A percentile compares a stretch with the other conserved stretches of the same genome.
phyloP scores from a whole-genome alignment of 64 coral and sea anemone genomes.

The Acropora yongei region DNA sequence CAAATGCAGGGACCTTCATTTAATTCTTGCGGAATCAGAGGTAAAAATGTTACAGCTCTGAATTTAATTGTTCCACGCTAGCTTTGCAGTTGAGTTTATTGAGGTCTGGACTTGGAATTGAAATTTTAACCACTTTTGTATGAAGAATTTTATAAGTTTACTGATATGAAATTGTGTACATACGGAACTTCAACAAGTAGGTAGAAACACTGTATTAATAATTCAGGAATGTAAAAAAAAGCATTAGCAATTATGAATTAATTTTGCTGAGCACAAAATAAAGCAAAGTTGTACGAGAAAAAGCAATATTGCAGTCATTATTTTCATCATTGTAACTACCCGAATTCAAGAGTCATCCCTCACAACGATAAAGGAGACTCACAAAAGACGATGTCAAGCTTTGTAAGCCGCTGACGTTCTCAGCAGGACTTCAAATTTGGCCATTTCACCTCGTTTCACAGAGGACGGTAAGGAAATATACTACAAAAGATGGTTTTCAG shows the following conservation, averaged over 20 bases:
- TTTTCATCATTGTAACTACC: background rate
- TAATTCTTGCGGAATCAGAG: background rate
- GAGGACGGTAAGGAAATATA: no score
- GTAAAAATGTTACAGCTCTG: background rate
- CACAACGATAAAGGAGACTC: no score
- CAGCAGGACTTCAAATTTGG: no score
- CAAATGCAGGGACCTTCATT: no score
- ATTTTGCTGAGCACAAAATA: background rate
- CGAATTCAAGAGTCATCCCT: no score
- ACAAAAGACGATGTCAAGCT: no score
- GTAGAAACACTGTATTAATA: background rate
- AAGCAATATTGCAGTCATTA: background rate
- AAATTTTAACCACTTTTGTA: constrained; percentile 53
- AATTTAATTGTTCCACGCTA: background rate
- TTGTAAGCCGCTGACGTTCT: no score
- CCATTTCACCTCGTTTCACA: no score
- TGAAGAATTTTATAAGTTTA: constrained; percentile 44
- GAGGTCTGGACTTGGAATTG: background rate
- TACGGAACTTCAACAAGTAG: background rate
- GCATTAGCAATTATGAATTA: constrained; percentile 1
- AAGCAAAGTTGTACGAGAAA: background rate
- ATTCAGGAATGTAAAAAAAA: constrained; percentile 22
- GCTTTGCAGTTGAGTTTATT: background rate
- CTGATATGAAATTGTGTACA: constrained; percentile 48
- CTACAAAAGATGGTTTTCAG: no score